These are phyloP conservation scores for Caenorhabditis japonica DNA, from an alignment of 2,888 invertebrate genomes.

Conservation along the genomic window DNA sequence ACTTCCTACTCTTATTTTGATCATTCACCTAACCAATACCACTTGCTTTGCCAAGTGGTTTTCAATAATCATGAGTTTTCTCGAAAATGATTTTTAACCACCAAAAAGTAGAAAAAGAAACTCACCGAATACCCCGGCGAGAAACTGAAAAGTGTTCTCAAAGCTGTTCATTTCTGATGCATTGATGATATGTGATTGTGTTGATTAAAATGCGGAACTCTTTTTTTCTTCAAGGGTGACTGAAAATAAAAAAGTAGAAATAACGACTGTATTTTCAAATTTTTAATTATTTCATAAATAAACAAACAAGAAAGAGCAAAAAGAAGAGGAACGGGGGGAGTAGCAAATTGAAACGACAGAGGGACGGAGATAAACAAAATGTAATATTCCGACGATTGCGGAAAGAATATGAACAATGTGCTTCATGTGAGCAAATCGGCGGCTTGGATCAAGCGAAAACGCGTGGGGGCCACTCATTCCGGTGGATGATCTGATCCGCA, in stretches of 20 bases:
- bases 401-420: slow-evolving; percentile 47
- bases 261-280: neutral
- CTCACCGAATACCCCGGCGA: slow-evolving; percentile 37
- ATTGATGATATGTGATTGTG: slow-evolving; percentile 41
- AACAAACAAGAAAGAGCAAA: slow-evolving; percentile 1
- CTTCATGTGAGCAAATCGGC: slow-evolving; percentile 44
- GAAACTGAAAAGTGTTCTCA: slow-evolving; percentile 36
- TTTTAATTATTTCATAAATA: no score
- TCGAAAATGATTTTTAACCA: slow-evolving; percentile 28
- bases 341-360: slow-evolving; percentile 5
- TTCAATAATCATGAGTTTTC: no score
- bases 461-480: slow-evolving; percentile 48
- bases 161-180: slow-evolving; percentile 44
- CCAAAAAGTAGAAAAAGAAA: neutral
- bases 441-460: slow-evolving; percentile 51
- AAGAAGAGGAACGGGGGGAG: slow-evolving; percentile 1
- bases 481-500: slow-evolving; percentile 44
- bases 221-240: slow-evolving; percentile 7
- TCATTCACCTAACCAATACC: no score
- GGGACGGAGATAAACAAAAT: slow-evolving; percentile 32
- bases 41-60: no score
- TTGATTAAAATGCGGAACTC: neutral
- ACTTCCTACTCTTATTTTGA: no score
- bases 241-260: slow-evolving; percentile 11
- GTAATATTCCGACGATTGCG: slow-evolving; percentile 42